Base-by-base conservation (phyloP, 2,888 invertebrate genomes). In the Ectemnius cavifrons region DNA sequence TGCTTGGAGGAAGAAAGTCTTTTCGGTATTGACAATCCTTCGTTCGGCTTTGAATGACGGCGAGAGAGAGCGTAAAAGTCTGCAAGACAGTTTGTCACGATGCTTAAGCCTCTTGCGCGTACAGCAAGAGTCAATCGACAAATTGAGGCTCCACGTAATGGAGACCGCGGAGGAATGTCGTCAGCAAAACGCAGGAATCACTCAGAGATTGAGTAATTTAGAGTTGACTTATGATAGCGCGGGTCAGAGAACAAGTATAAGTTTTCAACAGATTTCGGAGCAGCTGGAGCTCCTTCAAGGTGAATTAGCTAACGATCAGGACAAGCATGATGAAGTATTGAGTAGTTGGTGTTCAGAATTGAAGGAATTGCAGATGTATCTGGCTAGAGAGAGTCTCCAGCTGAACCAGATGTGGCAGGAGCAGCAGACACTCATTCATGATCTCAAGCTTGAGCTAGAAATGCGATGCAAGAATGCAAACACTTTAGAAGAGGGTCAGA, bases 361-460 rank as follows among this genome's bases (percentile, higher is more conserved):
- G 6, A 86, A 89, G 6, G 89, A 91, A 37, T 77, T 92, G 13
- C 90, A 90, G 73, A 87, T 87, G 23, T 86, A 88, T 18, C 85
- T 91, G 8, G 82, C 88, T 0, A 87, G 91, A 59, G 92, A 92
- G 73, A 91, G 89, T 72, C 84, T 88, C 0, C 84, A 89, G 11
- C 82, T 90, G 28, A 87, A 87, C 1, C 89, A 89, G 1, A 80
- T 92, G 46, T 91, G 91, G 89, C 89, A 89, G 52, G 91, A 91
- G 52, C 91, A 92, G 46, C 85, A 89, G 23, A 80, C 86, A 56
- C 77, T 87, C 20, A 79, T 92, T 20, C 91, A 92, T 61, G 92
- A 93, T 11, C 80, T 93, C 3, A 93, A 93, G 80, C 91, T 93
- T 20, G 92, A 92, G 1, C 91, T 92, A 16, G 93, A 93, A 2